Evolutionary conservation across 2,797 vertebrate genomes (phyloP), one percentile per base, ranked within the genome.

Genomic region (Tadarida brasiliensis): DNA sequence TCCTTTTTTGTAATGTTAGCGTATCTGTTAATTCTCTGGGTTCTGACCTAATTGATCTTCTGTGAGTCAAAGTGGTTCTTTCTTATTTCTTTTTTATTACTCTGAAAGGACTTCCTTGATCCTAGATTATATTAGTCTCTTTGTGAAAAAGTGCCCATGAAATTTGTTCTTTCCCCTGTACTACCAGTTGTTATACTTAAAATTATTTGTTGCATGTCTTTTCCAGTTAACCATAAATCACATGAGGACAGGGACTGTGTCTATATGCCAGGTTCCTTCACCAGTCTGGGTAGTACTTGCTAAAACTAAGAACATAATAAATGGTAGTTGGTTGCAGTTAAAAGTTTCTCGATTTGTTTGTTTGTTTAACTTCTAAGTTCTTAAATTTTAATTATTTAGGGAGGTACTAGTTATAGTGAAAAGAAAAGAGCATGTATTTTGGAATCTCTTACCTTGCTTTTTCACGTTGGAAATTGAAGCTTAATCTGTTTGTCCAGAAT

Each of bases 81-180:
- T 68, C 14, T 51, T 44, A 70, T 54, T 63, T 89, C 19, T 86
- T 39, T 24, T 35, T 94, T 87, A 77, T 22, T 82, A 81, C n/a
- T 82, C 59, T 47, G 35, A 85, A 97, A 77, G 47, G 56, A 89
- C 30, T 80, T 92, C 54, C 9, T 83, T 51, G n/a, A 12, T 85
- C 51, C 51, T 96, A 47, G 47, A 49, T 86, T 81, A 49, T 67
- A 71, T 78, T 59, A 67, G 33, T 77, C 30, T 70, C 35, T 61
- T 57, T 90, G 7, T n/a, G 51, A 67, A 80, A 84, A 84, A 49
- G 35, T 76, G 14, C 54, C 54, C 49, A 15, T 92, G 47, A 81
- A 92, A 74, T 81, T 88, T 61, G 3, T 65, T 82, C 7, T 94
- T 89, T 81, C 7, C 51, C 16, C 57, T 74, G 19, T 35, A 73